Conservation (phyloP, 1,140 invertebrate genomes). For the Euwallacea fornicatus region DNA sequence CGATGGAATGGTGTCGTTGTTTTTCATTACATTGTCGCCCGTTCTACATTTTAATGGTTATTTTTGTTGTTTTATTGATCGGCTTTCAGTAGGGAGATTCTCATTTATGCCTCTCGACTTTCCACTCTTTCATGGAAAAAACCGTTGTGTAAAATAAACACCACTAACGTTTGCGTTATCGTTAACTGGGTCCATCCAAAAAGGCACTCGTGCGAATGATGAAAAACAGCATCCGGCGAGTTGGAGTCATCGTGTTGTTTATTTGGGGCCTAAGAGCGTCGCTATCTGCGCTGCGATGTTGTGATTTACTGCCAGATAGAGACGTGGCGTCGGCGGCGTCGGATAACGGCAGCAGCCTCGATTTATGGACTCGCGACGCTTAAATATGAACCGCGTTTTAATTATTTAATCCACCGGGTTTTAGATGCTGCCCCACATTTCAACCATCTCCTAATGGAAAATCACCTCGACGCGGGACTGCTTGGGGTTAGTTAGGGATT, state of each 20-base stretch:
- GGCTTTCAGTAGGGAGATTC: not conserved
- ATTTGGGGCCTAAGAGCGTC: slow-evolving; percentile 25
- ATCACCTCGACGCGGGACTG: too few relatives aligned
- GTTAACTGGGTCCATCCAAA: not conserved
- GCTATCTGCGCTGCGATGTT: slow-evolving; percentile 30
- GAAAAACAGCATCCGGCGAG: slow-evolving; percentile 26
- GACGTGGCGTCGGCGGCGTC: slow-evolving; percentile 21
- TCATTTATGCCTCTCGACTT: too few relatives aligned
- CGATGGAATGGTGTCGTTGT: not conserved
- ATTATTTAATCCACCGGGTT: not conserved
- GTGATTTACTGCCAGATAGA: slow-evolving; percentile 33
- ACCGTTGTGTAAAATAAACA: too few relatives aligned
- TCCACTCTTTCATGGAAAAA: too few relatives aligned
- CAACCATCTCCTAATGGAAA: too few relatives aligned
- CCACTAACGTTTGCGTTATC: too few relatives aligned
- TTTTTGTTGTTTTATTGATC: slow-evolving; percentile 7
- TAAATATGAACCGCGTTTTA: slow-evolving; percentile 20
- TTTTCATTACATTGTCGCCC: too few relatives aligned
- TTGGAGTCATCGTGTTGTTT: slow-evolving; percentile 25
- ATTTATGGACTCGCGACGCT: slow-evolving; percentile 24
- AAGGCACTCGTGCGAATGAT: slow-evolving; percentile 21
- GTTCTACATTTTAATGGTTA: slow-evolving; percentile 12
- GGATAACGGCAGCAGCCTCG: slow-evolving; percentile 23
- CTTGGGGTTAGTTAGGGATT: too few relatives aligned
- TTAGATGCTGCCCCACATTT: too few relatives aligned